Base-by-base conservation (phyloP, 2,888 invertebrate genomes). In the Clepsis dumicolana region DNA sequence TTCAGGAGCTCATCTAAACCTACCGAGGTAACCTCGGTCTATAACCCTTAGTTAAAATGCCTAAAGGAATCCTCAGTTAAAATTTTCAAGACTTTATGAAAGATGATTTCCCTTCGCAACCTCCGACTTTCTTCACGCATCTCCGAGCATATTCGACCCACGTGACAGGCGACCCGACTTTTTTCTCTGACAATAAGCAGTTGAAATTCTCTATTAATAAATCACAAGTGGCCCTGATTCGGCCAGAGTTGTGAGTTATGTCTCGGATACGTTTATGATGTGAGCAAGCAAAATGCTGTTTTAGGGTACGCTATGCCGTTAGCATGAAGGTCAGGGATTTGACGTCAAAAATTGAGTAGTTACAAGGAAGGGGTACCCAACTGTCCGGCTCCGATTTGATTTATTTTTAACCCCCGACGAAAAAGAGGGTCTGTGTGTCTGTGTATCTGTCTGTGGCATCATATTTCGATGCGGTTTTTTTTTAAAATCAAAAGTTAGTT, bases 241-340 rank as follows among this genome's bases (percentile, higher is more conserved):
- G 66, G 61, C 54, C 32, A 27, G 48, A 52, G 35, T 50, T 27
- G 16, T 65, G 67, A 38, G 44, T 62, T 56, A 66, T 38, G 53
- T 29, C 32, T 21, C 18, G 16, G 48, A 61, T 50, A 18, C 50
- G 62, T 56, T 56, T 56, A 50, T 50, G 65, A 65, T 27, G 18
- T 56, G 50, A 48, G 54, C 50, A 61, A 61, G 65, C 65, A 65
- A 53, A n/a, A 65, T 65, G 32, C 50, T 3, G 41, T 8, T 29
- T 41, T 65, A 65, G 65, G 65, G 60, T 53, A 21, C 65, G 27
- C 16, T 53, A 10, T 25, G 41, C 16, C 16, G 16, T 1, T 12
- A 10, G 2, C 12, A 10, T 35, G 12, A 35, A 35, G 35, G 35
- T 35, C 35, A 35, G 12, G 35, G 35, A 10, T 35, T 5, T 35